phyloP scores from a whole-genome alignment of 2,888 invertebrate species.

The Acleris sparsana region DNA sequence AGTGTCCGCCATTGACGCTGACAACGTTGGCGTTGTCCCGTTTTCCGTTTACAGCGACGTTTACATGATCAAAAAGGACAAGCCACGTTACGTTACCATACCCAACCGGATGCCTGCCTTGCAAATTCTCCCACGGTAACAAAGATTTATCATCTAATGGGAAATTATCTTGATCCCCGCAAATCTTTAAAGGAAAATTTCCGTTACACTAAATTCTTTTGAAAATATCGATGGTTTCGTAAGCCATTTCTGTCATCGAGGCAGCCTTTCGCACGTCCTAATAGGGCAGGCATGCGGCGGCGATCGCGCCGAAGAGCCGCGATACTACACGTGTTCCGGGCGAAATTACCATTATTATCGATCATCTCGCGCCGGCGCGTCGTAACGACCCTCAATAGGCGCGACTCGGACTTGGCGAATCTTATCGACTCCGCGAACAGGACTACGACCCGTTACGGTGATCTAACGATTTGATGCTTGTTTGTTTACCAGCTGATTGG shows the following conservation, averaged over 20 bases:
- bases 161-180: constrained; percentile 3
- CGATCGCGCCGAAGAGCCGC: constrained; percentile 68
- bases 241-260: constrained; percentile 66
- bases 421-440: constrained; percentile 60
- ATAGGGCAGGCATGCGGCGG: constrained; percentile 67
- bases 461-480: constrained; percentile 59
- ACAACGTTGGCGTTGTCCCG: constrained; percentile 19
- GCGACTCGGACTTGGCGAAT: constrained; percentile 61
- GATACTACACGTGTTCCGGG: constrained; percentile 78
- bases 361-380: constrained; percentile 76
- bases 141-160: constrained; percentile 3
- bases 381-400: constrained; percentile 79
- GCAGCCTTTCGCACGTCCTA: constrained; percentile 69
- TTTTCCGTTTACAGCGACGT: constrained; percentile 20
- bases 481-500: constrained; percentile 53
- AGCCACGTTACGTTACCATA: neutral
- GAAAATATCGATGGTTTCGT: constrained; percentile 38
- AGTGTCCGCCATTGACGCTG: constrained; percentile 14
- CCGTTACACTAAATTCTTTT: constrained; percentile 27
- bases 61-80: constrained; percentile 24
- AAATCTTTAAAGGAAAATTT: constrained; percentile 20
- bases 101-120: neutral
- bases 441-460: constrained; percentile 60
- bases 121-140: constrained; percentile 26
- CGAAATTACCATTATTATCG: constrained; percentile 84